Evolutionary conservation across 2,888 invertebrate species (phyloP).

Genomic region (Hydraecia micacea): DNA sequence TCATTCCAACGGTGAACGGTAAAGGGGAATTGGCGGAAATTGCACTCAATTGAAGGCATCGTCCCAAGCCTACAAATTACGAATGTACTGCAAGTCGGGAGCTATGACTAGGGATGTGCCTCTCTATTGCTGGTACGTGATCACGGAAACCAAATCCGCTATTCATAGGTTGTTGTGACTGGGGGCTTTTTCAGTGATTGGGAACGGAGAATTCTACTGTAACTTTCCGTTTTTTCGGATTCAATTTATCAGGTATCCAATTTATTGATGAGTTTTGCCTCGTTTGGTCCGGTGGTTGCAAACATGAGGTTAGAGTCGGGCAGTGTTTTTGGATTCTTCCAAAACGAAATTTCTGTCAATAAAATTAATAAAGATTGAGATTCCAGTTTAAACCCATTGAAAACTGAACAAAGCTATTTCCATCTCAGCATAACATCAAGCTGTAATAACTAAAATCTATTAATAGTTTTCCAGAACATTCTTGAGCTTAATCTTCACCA

Average conservation of each 20-base stretch:
- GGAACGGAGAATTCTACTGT: slow-evolving; percentile 2
- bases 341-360: neutral
- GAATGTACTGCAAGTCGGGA: slow-evolving; percentile 56
- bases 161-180: slow-evolving; percentile 41
- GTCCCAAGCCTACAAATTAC: slow-evolving; percentile 74
- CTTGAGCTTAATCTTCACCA: slow-evolving; percentile 49
- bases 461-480: slow-evolving; percentile 47
- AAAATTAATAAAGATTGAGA: neutral
- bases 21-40: slow-evolving; percentile 76
- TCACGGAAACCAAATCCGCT: slow-evolving; percentile 37
- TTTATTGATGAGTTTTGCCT: slow-evolving; percentile 2
- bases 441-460: slow-evolving; percentile 26
- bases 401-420: slow-evolving; percentile 5
- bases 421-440: slow-evolving; percentile 9
- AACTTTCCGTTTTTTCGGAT: slow-evolving; percentile 10
- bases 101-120: slow-evolving; percentile 24
- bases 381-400: neutral
- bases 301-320: neutral
- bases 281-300: neutral
- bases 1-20: slow-evolving; percentile 69
- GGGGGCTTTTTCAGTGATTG: slow-evolving; percentile 26
- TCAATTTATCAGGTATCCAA: slow-evolving; percentile 12
- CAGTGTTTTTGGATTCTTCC: neutral
- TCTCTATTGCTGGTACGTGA: slow-evolving; percentile 41
- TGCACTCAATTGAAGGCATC: slow-evolving; percentile 78